A percentile compares a stretch with the other conserved stretches of the same genome.
Evolutionary conservation across 1,140 invertebrate genomes (phyloP).

Genomic region (Parapsyche elsis): DNA sequence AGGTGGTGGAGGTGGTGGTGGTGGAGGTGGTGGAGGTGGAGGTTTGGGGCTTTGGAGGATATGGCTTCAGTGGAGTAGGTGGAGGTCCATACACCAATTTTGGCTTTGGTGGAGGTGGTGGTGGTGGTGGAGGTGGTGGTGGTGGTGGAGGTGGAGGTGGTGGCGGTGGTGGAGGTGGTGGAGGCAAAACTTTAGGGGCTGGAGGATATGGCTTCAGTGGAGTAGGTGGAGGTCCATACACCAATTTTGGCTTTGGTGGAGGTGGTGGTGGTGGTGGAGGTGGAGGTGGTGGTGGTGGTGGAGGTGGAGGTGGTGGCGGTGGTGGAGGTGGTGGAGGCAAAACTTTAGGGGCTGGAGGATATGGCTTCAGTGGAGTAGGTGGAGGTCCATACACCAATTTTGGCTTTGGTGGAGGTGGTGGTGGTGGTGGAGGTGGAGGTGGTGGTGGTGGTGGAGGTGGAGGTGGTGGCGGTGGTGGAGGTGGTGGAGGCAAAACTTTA

Average conservation of each 20-base stretch:
- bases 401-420: slow-evolving; percentile 24
- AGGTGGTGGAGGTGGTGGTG: background rate
- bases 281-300: slow-evolving; percentile 16
- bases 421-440: slow-evolving; percentile 32
- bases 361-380: slow-evolving; percentile 10
- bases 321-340: background rate
- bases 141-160: no score
- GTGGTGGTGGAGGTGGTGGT: no score
- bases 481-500: no score
- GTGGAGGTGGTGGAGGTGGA: background rate
- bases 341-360: background rate
- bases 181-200: background rate
- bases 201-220: no score
- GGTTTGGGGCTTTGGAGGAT: background rate
- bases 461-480: background rate
- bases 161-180: no score
- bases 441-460: background rate
- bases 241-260: no score
- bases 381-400: slow-evolving; percentile 3
- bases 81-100: no score
- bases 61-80: background rate
- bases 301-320: background rate
- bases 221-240: no score
- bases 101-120: no score
- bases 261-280: background rate